Base-by-base conservation (phyloP, 2,797 vertebrate species). In the Euphonia xanthogaster region DNA sequence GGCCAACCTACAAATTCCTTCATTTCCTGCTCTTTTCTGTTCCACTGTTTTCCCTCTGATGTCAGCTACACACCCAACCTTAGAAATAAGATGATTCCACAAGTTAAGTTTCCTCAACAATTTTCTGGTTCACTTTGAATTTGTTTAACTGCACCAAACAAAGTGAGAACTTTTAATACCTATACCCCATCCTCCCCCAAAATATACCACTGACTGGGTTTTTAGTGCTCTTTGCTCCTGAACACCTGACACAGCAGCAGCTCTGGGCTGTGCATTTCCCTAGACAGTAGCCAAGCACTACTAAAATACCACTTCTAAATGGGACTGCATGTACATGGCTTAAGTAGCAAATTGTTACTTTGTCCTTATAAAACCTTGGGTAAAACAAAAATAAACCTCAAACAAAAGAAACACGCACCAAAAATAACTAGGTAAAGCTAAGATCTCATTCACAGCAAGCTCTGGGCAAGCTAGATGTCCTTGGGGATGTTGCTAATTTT, bases 401-500 rank as follows among this genome's bases (percentile, higher is more conserved):
- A 51, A 21, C 1, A 23, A 44, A 48, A 6, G 6, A 1, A 60
- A 39, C 3, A 15, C 10, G 21, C 30, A 53, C 20, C 4, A 31
- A 39, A 74, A 68, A 6, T 10, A 66, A 30, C 4, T 1, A 33
- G 35, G 15, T 14, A 71, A 77, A 91, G 27, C 18, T 4, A 60
- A 47, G 21, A 28, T 39, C 21, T 61, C 35, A 40, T 74, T 55
- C 45, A 63, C 5, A 58, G 50, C 10, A 21, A 37, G 24, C 27
- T 65, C 57, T 53, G 10, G 33, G 16, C 13, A 88, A 86, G 50
- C 33, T 30, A 50, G 19, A 18, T 31, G 17, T 12, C 39, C 3
- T 5, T 12, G 9, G 12, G 2, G 0, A 3, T 9, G 14, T 50
- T 42, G 3, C 9, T 63, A 13, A 2, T 30, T 55, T 71, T 68